A percentile compares a stretch with the other conserved stretches of the same genome.
phyloP scores from a whole-genome alignment of 2,797 vertebrate species.

The Poecilia wingei region DNA sequence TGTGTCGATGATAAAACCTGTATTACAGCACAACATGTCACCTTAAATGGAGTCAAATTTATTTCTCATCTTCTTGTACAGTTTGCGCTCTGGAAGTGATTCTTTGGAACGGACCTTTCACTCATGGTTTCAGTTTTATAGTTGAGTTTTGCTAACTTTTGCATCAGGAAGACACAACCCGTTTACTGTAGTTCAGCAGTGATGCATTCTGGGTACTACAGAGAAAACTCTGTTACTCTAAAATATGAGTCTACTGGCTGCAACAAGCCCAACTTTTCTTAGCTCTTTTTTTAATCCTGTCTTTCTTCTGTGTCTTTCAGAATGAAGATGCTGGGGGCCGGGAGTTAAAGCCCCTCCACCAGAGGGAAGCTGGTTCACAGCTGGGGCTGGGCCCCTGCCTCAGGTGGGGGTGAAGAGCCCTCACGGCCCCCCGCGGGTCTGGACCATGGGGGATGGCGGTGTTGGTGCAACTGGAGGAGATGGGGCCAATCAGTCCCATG shows the following conservation, averaged over 20 bases:
- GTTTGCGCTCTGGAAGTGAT: neutral
- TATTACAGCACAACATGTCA: neutral
- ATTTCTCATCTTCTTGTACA: neutral
- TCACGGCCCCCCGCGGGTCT: slow-evolving; percentile 53
- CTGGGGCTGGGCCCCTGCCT: slow-evolving; percentile 69
- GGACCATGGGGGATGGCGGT: slow-evolving; percentile 83
- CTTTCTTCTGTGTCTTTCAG: slow-evolving; percentile 47
- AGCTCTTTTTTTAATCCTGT: neutral
- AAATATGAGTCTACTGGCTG: neutral
- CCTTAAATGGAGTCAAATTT: neutral
- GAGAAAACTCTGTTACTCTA: neutral
- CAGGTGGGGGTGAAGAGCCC: slow-evolving; percentile 63
- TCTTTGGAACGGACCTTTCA: neutral
- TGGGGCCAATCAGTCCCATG: slow-evolving; percentile 85
- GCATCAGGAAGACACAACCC: neutral
- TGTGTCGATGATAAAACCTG: neutral
- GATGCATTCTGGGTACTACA: neutral
- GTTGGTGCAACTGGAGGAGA: slow-evolving; percentile 68
- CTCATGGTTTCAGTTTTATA: neutral
- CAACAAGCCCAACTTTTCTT: neutral
- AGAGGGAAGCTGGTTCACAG: slow-evolving; percentile 55
- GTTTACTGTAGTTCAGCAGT: neutral
- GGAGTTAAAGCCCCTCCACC: slow-evolving; percentile 64
- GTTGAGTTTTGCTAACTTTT: neutral
- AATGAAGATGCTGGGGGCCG: slow-evolving; percentile 72